Base-by-base conservation (phyloP, 2,888 invertebrate species). In the Drosophila infuscata region DNA sequence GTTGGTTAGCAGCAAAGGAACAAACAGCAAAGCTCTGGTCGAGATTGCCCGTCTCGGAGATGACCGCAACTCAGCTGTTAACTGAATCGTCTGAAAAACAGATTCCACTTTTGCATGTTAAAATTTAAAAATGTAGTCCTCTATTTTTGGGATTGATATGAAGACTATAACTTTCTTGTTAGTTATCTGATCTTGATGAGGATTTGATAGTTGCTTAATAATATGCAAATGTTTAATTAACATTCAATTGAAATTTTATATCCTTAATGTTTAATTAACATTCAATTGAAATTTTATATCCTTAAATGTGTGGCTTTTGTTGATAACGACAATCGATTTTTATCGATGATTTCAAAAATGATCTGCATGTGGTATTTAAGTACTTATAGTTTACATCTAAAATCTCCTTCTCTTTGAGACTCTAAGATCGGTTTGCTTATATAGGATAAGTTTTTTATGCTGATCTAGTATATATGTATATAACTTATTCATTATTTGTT, bases 1-100 rank as follows among this genome's bases (percentile, higher is more conserved):
- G 59, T 52, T 54, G 51, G 49, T 36, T 46, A 65, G 36, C 20
- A 51, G 41, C 48, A 57, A 57, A 46, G 2, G 20, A 7, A 8
- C 25, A 46, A 46, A 15, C 20, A 2, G 15, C 25, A 46, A 8
- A 46, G 46, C 25, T 25, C 3, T 15, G 7, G 20, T 20, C 46
- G 7, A 20, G 46, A 7, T 12, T 7, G 7, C 20, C 25, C 20
- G 20, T 15, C 20, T 46, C 20, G 12, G 46, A 20, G 46, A 46
- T 25, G 20, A 46, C 46, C 20, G 20, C 20, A 46, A 15, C 46
- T 20, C 20, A 20, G 46, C 46, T 3, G 15, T 46, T 46, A 46
- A 46, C 20, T 46, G 15, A 3, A 46, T 25, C 3, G 2, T 7
- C 25, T 7, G 4, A 46, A 25, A 15, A 25, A 25, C 25, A 25